Conservation (phyloP, 1,140 invertebrate species). For the Battus philenor region DNA sequence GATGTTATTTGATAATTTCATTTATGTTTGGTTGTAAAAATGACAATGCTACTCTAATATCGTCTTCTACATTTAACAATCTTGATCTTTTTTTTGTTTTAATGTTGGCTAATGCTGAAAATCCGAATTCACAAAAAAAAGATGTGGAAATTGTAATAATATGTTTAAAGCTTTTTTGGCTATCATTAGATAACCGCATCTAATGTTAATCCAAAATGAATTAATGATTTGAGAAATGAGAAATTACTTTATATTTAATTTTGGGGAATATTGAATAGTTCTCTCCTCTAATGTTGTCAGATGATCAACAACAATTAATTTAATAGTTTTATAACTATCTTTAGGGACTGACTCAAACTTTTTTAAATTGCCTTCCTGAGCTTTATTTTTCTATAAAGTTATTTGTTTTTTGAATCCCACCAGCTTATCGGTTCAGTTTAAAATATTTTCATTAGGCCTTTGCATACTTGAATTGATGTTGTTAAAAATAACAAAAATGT, state of each 20-base stretch:
- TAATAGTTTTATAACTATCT: slow-evolving; percentile 11
- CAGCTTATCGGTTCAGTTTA: slow-evolving; percentile 12
- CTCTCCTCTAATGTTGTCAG: no score
- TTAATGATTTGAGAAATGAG: slow-evolving; percentile 11
- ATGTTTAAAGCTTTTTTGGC: slow-evolving; percentile 26
- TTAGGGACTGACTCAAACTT: slow-evolving; percentile 10
- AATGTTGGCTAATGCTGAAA: no score
- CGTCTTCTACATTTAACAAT: no score
- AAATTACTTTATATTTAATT: slow-evolving; percentile 14
- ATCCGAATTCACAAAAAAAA: no score
- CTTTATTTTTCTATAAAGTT: slow-evolving; percentile 15
- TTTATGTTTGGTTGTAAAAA: no score
- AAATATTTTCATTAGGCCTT: slow-evolving; percentile 14
- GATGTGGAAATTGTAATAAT: slow-evolving; percentile 40
- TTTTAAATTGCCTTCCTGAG: no score
- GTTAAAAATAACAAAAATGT: slow-evolving; percentile 11
- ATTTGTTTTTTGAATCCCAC: slow-evolving; percentile 3
- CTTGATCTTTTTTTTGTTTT: no score
- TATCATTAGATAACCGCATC: slow-evolving; percentile 18
- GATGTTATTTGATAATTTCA: slow-evolving; percentile 18
- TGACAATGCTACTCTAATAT: slow-evolving; percentile 20
- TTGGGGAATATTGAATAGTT: slow-evolving; percentile 13
- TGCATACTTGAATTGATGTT: slow-evolving; percentile 16
- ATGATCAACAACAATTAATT: slow-evolving; percentile 11
- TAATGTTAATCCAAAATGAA: slow-evolving; percentile 21